Conservation (phyloP, 2,113 vertebrate genomes). For the Murina feae region DNA sequence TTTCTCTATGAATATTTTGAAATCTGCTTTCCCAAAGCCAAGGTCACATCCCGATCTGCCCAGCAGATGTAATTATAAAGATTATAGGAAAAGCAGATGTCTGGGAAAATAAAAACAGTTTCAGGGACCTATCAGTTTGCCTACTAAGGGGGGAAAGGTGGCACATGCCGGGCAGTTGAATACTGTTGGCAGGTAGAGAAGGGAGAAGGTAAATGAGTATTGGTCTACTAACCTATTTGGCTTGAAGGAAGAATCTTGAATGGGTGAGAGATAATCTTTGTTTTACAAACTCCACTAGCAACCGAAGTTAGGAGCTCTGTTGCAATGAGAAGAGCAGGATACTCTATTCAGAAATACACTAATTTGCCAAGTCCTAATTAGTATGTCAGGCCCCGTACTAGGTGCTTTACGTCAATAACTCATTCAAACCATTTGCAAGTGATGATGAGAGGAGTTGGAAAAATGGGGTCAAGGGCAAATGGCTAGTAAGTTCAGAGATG, state of each 20-base stretch:
- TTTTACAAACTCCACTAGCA: not conserved
- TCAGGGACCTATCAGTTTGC: not conserved
- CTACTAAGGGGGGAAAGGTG: not conserved
- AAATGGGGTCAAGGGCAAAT: not conserved
- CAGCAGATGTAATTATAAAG: conserved; percentile 63
- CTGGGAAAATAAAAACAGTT: conserved; percentile 49
- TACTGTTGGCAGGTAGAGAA: not conserved
- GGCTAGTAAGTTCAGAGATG: not conserved
- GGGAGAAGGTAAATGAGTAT: not conserved
- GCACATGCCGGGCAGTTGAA: not conserved
- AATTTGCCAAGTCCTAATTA: not conserved
- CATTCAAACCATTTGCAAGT: not conserved
- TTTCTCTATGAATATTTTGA: conserved; percentile 57
- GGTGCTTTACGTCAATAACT: not conserved
- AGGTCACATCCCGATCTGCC: conserved; percentile 69
- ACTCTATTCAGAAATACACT: not conserved
- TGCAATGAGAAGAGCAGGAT: not conserved
- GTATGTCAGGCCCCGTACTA: not conserved
- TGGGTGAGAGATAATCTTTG: not conserved
- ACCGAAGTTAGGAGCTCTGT: not conserved
- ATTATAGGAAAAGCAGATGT: conserved; percentile 75
- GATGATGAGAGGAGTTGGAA: not conserved
- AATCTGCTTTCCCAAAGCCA: conserved; percentile 69
- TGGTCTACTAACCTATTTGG: not conserved
- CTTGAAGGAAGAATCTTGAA: not conserved